Conservation (phyloP, 1,140 invertebrate species). For the Arctopsyche grandis region DNA sequence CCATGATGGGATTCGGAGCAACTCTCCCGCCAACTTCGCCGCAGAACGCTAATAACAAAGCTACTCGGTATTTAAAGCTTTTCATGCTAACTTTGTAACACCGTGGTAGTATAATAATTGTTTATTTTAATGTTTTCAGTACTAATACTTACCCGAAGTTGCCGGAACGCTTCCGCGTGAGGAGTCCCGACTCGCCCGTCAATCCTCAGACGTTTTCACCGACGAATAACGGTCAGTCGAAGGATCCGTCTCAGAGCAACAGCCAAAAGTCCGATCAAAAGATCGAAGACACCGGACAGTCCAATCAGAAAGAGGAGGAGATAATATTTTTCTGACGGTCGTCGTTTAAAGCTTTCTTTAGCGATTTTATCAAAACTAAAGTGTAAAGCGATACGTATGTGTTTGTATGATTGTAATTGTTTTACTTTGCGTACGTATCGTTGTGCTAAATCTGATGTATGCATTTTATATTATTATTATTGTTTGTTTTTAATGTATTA, state of each 20-base stretch:
- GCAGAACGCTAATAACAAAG: constrained; percentile 59
- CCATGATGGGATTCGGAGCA: constrained; percentile 59
- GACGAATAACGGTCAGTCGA: constrained; percentile 52
- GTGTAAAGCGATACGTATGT: constrained; percentile 31
- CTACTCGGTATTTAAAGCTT: constrained; percentile 58
- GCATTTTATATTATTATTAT: no score
- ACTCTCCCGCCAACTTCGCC: constrained; percentile 56
- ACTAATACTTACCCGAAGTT: constrained; percentile 72
- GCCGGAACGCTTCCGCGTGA: constrained; percentile 70
- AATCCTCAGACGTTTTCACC: constrained; percentile 47
- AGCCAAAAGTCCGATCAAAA: constrained; percentile 10
- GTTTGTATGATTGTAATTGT: not conserved
- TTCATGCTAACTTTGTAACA: not conserved
- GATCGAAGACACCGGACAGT: constrained; percentile 36
- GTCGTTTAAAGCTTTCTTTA: constrained; percentile 54
- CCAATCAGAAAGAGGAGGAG: constrained; percentile 58
- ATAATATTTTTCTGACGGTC: constrained; percentile 65
- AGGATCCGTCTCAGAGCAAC: constrained; percentile 36
- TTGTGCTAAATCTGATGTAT: not conserved
- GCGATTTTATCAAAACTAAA: constrained; percentile 53
- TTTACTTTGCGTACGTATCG: not conserved
- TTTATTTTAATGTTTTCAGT: constrained; percentile 54
- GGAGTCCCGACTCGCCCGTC: constrained; percentile 60
- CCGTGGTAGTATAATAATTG: not conserved
- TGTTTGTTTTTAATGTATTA: no score